Percentiles rank a stretch among this genome's conserved stretches.
Conservation (phyloP, 2,113 vertebrate genomes). For the Planiliza haematocheilus region DNA sequence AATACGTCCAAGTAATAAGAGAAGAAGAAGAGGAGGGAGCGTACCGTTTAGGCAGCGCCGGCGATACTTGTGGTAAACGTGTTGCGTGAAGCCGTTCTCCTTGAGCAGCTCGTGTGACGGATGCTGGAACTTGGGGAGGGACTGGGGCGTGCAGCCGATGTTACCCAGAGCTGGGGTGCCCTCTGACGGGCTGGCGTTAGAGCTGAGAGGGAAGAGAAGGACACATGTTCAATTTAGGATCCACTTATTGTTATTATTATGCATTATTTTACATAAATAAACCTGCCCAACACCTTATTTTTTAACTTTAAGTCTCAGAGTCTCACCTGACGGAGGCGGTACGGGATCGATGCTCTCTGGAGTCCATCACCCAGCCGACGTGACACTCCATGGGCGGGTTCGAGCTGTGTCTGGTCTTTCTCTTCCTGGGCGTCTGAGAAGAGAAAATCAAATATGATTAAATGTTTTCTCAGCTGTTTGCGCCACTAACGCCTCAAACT, state of each 20-base stretch:
- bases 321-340: conserved; percentile 95
- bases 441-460: accelerated
- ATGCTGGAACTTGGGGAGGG: conserved; percentile 98
- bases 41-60: conserved; percentile 98
- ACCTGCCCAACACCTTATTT: too few relatives aligned
- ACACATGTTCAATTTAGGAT: too few relatives aligned
- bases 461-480: too few relatives aligned
- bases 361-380: conserved; percentile 99
- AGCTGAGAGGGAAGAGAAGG: conserved; percentile 79
- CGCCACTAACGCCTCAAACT: too few relatives aligned
- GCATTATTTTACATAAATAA: too few relatives aligned
- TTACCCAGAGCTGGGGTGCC: conserved; percentile 90
- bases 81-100: conserved; percentile 99
- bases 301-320: too few relatives aligned
- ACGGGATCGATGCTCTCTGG: conserved; percentile 94
- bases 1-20: too few relatives aligned
- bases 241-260: too few relatives aligned
- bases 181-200: conserved; percentile 93
- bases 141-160: conserved; percentile 96
- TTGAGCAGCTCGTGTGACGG: conserved; percentile 98
- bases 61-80: conserved; percentile 99
- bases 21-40: too few relatives aligned
- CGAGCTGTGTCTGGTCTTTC: conserved; percentile 98
- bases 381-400: conserved; percentile 98
- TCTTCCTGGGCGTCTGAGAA: conserved; percentile 93